Evolutionary conservation across 1,140 invertebrate genomes (phyloP).

Genomic region (Drosophila bipectinata): DNA sequence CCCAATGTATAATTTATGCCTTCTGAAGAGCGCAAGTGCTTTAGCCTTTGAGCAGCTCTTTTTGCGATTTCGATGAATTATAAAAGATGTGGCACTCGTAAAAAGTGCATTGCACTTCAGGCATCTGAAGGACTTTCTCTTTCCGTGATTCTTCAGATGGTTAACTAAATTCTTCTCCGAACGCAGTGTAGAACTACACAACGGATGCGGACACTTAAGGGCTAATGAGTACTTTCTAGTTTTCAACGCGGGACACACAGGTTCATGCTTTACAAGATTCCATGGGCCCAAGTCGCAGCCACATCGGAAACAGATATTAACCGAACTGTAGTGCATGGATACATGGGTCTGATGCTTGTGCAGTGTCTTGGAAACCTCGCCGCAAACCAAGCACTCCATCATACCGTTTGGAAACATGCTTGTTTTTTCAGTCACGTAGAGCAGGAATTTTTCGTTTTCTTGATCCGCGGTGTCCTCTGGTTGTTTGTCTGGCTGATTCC

Average conservation of each 20-base stretch:
- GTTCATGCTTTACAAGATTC: conserved; percentile 32
- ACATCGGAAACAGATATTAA: conserved; percentile 45
- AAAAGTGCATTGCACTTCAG: conserved; percentile 37
- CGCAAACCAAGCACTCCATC: conserved; percentile 60
- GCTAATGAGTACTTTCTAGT: conserved; percentile 3
- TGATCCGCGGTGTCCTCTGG: not conserved
- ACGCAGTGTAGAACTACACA: conserved; percentile 31
- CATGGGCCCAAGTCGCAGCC: conserved; percentile 36
- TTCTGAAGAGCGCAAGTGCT: conserved; percentile 5
- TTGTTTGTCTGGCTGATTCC: conserved; percentile 8
- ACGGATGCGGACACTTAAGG: conserved; percentile 56
- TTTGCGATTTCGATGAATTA: conserved; percentile 23
- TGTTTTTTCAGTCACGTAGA: conserved; percentile 47
- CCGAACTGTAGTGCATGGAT: conserved; percentile 44
- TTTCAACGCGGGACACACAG: conserved; percentile 12
- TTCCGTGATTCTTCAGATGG: conserved; percentile 40
- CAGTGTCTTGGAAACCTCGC: conserved; percentile 43
- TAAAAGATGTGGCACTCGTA: conserved; percentile 9
- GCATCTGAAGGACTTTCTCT: conserved; percentile 33
- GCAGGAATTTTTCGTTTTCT: not conserved
- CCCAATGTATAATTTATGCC: not conserved
- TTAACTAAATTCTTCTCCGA: conserved; percentile 33
- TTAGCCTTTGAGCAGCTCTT: conserved; percentile 19
- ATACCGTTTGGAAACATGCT: conserved; percentile 56
- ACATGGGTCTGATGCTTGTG: conserved; percentile 52